phyloP scores from a whole-genome alignment of 2,113 vertebrate species.

The Pampusana beccarii region DNA sequence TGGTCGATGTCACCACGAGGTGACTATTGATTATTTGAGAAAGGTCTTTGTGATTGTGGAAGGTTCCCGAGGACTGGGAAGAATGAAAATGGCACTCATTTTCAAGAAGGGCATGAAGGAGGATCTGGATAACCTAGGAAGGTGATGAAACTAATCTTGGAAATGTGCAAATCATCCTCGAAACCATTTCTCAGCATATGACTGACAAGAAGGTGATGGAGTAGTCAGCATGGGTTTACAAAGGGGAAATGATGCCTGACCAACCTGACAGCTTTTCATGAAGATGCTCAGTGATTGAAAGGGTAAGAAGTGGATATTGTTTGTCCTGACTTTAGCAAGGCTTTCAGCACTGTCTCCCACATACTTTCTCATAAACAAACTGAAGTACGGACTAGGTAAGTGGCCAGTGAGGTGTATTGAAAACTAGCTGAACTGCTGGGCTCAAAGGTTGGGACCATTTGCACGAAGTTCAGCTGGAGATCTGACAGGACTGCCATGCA shows the following conservation, averaged over 20 bases:
- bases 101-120: background rate
- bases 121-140: background rate
- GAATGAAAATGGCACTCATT: background rate
- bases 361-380: background rate
- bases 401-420: background rate
- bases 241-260: background rate
- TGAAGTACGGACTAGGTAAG: background rate
- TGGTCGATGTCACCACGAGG: background rate
- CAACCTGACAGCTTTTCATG: too few species aligned
- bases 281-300: too few species aligned
- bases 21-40: background rate
- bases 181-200: background rate
- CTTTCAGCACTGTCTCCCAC: background rate
- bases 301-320: too few species aligned
- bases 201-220: background rate
- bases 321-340: background rate
- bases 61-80: background rate
- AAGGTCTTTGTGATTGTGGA: background rate
- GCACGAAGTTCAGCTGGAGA: background rate
- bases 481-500: background rate
- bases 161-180: background rate
- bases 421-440: background rate
- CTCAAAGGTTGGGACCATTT: background rate
- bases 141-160: background rate
- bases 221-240: background rate